A percentile compares a stretch with the other conserved stretches of the same genome.
Evolutionary conservation across 2,113 vertebrate species (phyloP).

Genomic region (Pelecanus crispus): DNA sequence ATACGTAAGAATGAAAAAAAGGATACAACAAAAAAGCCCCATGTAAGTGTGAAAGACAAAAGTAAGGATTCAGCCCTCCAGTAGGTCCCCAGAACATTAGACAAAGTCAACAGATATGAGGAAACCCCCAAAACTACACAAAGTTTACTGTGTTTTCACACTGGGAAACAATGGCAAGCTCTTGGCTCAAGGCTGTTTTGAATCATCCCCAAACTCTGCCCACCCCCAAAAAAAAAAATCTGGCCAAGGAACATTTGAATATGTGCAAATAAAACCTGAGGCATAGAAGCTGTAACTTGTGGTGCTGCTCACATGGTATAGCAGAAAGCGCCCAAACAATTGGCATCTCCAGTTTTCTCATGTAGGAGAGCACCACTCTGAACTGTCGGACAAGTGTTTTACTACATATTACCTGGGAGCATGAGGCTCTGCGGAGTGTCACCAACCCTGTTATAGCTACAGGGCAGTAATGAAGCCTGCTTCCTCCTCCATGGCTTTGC

Average conservation of each 20-base stretch:
- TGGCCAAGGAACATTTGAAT: background rate
- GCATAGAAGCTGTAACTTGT: background rate
- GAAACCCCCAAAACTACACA: background rate
- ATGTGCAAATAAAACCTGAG: background rate
- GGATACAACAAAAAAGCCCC: background rate
- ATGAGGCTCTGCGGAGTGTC: fast-evolving
- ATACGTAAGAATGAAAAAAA: background rate
- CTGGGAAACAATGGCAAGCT: background rate
- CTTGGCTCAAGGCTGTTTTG: background rate
- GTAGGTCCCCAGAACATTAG: background rate
- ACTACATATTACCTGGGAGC: background rate
- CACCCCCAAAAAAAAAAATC: no score
- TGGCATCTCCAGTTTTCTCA: background rate
- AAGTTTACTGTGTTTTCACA: background rate
- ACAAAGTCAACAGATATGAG: background rate
- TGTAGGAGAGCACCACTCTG: background rate
- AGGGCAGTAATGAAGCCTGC: background rate
- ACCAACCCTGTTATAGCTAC: background rate
- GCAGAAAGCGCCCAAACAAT: background rate
- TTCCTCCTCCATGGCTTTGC: background rate
- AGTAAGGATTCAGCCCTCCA: background rate
- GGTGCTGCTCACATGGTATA: fast-evolving
- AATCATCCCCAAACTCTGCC: background rate
- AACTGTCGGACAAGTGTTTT: background rate
- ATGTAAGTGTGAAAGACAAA: background rate